Evolutionary conservation across 2,797 vertebrate species (phyloP).

Genomic region (Monodelphis domestica): DNA sequence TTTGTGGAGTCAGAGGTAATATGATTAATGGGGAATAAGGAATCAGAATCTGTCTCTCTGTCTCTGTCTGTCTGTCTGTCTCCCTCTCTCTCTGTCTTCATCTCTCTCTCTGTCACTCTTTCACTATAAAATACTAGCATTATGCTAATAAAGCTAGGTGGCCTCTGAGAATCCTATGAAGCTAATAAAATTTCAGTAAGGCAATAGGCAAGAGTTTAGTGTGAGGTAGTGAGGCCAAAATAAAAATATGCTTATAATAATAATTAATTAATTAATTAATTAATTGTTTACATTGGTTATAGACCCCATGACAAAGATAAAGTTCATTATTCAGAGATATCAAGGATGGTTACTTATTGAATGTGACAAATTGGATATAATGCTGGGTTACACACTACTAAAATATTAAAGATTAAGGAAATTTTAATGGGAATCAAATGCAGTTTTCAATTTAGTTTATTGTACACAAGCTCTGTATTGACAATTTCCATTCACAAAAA

Average conservation of each 20-base stretch:
- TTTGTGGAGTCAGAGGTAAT: too few species aligned
- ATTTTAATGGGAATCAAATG: conserved; percentile 74
- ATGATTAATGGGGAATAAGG: too few species aligned
- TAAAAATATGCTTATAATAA: conserved; percentile 49
- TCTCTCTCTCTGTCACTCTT: too few species aligned
- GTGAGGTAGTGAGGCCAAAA: conserved; percentile 1
- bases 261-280: conserved; percentile 61
- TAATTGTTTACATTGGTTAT: conserved; percentile 69
- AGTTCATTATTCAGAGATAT: conserved; percentile 75
- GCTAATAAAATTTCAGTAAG: background rate
- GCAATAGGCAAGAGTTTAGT: conserved; percentile 32
- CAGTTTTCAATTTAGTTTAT: conserved; percentile 77
- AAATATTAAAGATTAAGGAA: conserved; percentile 76
- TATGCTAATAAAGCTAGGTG: background rate
- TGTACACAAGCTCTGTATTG: conserved; percentile 58
- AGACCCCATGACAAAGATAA: conserved; percentile 72
- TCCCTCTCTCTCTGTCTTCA: too few species aligned
- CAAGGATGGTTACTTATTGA: conserved; percentile 71
- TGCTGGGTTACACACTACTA: conserved; percentile 61
- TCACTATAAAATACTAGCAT: background rate
- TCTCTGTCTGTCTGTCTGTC: too few species aligned
- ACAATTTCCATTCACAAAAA: conserved; percentile 30
- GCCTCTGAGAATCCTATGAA: background rate
- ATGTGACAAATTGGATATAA: conserved; percentile 69
- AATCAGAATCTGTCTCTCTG: too few species aligned